Evolutionary conservation across 2,113 vertebrate species (phyloP).

Genomic region (Dunckerocampus dactyliophorus): DNA sequence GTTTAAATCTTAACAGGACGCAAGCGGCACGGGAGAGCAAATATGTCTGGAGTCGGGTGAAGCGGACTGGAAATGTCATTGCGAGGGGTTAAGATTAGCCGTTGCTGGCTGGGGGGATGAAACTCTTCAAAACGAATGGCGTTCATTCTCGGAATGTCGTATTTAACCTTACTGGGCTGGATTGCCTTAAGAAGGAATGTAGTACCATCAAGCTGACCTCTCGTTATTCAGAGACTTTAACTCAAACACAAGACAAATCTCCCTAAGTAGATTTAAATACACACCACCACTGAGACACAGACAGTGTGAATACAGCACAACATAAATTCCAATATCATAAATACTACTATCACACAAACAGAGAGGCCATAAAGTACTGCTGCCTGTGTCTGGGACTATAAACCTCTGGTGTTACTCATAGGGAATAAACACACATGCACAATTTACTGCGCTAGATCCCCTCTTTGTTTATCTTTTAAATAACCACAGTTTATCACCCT

Average conservation of each 20-base stretch:
- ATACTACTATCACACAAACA: constrained; percentile 68
- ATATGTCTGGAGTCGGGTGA: constrained; percentile 71
- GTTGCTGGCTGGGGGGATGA: constrained; percentile 58
- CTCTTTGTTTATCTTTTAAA: constrained; percentile 74
- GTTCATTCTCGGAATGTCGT: constrained; percentile 55
- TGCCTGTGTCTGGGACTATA: constrained; percentile 66
- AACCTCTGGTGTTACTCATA: constrained; percentile 67
- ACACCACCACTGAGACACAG: constrained; percentile 35
- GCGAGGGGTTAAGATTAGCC: constrained; percentile 68
- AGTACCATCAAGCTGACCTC: constrained; percentile 50
- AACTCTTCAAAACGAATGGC: constrained; percentile 53
- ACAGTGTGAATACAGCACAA: constrained; percentile 45
- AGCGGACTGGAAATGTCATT: constrained; percentile 72
- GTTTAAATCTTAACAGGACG: constrained; percentile 77
- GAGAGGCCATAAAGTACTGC: constrained; percentile 63
- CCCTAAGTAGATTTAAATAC: constrained; percentile 49
- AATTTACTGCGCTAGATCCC: constrained; percentile 63
- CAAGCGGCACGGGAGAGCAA: constrained; percentile 68
- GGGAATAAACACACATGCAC: constrained; percentile 63
- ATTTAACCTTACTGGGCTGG: constrained; percentile 56
- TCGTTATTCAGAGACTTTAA: constrained; percentile 33
- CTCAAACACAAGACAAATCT: constrained; percentile 45
- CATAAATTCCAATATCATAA: constrained; percentile 72
- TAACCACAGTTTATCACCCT: constrained; percentile 68
- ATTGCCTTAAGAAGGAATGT: constrained; percentile 23